Percentiles rank a stretch among this genome's conserved stretches.
These are phyloP conservation scores for Anastrepha obliqua DNA, from an alignment of 1,140 invertebrate species.

Conservation along the genomic window DNA sequence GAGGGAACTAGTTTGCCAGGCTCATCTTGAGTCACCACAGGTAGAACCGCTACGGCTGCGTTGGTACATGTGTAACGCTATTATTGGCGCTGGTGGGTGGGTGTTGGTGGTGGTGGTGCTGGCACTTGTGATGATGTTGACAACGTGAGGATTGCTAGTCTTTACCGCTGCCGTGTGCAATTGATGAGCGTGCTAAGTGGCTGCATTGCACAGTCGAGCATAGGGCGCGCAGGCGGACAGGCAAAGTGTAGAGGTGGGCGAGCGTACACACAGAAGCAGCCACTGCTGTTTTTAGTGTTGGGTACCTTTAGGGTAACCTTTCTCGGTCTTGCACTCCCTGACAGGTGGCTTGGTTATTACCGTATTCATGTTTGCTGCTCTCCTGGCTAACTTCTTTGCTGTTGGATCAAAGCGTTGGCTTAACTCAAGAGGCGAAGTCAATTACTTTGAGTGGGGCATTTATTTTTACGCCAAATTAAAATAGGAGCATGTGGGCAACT, in stretches of 20 bases:
- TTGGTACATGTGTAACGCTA: not conserved
- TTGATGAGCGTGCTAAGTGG: conserved; percentile 45
- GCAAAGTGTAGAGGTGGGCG: not conserved
- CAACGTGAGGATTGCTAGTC: conserved; percentile 1
- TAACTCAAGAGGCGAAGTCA: not conserved
- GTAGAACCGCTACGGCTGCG: not conserved
- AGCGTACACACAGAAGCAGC: no score
- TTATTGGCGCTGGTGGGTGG: not conserved
- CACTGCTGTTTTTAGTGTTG: no score
- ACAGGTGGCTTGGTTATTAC: not conserved
- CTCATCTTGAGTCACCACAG: conserved; percentile 18
- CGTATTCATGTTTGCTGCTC: not conserved
- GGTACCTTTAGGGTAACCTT: not conserved
- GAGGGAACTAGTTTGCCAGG: conserved; percentile 20
- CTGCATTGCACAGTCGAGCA: not conserved
- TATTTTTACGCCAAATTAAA: not conserved
- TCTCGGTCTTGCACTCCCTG: not conserved
- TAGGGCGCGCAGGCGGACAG: not conserved
- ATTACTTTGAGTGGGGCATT: conserved; percentile 34
- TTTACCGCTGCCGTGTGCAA: conserved; percentile 6
- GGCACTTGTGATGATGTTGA: not conserved
- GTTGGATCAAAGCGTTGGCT: conserved; percentile 10
- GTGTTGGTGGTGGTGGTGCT: not conserved
- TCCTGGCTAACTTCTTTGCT: not conserved
- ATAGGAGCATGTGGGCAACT: not conserved